A percentile compares a stretch with the other conserved stretches of the same genome.
Evolutionary conservation across 2,113 vertebrate species (phyloP).

Genomic region (Pangasianodon hypophthalmus): DNA sequence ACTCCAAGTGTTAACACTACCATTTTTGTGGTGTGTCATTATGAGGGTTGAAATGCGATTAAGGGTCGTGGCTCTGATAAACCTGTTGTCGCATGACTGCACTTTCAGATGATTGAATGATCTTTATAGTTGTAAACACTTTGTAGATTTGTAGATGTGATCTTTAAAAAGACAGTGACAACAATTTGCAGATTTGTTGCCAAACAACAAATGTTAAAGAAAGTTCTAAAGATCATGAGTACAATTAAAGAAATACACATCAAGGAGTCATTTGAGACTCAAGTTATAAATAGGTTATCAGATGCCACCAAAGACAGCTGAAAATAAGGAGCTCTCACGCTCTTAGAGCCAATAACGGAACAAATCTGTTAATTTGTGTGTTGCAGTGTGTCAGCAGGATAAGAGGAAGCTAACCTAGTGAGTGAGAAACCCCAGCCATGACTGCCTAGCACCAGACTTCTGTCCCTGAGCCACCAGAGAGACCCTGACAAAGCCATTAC

Average conservation of each 20-base stretch:
- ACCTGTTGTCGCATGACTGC: too few relatives aligned
- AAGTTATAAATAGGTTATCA: not conserved
- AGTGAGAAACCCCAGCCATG: constrained; percentile 1
- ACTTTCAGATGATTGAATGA: not conserved
- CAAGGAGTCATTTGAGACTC: not conserved
- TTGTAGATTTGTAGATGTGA: not conserved
- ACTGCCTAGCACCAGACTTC: constrained; percentile 15
- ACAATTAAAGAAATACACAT: not conserved
- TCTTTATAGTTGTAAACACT: not conserved
- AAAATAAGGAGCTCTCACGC: not conserved
- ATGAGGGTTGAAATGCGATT: not conserved
- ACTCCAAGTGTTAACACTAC: not conserved
- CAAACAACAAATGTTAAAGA: not conserved
- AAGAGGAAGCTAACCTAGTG: constrained; percentile 1
- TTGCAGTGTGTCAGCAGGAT: constrained; percentile 38
- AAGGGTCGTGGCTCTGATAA: not conserved
- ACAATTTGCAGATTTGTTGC: not conserved
- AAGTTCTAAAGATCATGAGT: not conserved
- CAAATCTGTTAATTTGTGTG: constrained; percentile 45
- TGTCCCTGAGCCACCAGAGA: not conserved
- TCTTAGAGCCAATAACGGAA: constrained; percentile 19
- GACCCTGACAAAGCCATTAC: not conserved
- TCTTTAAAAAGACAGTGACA: not conserved
- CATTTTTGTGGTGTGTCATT: not conserved
- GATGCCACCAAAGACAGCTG: not conserved